Evolutionary conservation across 2,797 vertebrate genomes (phyloP), one percentile per base, ranked within the genome.

Genomic region (Rhinichthys osculus): DNA sequence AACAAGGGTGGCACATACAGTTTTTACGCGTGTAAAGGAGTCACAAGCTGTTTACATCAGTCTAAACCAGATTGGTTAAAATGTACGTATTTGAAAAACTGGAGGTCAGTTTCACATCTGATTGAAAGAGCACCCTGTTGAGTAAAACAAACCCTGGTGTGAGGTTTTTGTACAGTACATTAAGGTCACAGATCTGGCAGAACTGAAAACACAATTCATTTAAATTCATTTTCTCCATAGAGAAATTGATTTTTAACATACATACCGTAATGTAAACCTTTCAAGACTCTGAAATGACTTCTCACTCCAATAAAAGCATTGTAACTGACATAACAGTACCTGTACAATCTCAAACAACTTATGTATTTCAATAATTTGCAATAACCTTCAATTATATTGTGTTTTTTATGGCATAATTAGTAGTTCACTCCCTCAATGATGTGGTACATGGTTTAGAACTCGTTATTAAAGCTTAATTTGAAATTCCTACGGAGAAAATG

Each of bases 31-130:
- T 62, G 35, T 3, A 5, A 42, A 66, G 50, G 67, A 83, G 23
- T 81, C 40, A 59, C 54, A 62, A 62, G 42, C 40, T 57, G 19
- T 59, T 72, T 40, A 71, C 80, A 42, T 71, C 67, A 30, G 9
- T 84, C 69, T 79, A 71, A 79, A 64, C 16, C 13, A 27, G 19
- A 77, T 33, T 78, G 17, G 47, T 69, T 84, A 3, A 84, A n/a
- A 83, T 64, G 27, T 27, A 27, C 17, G 0, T 13, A 23, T 62
- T 59, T 74, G 17, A 64, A 59, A 27, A 83, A 44, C 27, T 83
- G 70, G 19, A 4, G 19, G 17, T 23, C 35, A 33, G 27, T 74
- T 33, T 73, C 1, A 21, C 9, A 73, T 64, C 57, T 38, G 44
- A 19, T 33, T 76, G 14, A 66, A 66, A 50, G 7, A 11, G 4